Base-by-base conservation (phyloP, 2,113 vertebrate genomes). In the Perca flavescens region DNA sequence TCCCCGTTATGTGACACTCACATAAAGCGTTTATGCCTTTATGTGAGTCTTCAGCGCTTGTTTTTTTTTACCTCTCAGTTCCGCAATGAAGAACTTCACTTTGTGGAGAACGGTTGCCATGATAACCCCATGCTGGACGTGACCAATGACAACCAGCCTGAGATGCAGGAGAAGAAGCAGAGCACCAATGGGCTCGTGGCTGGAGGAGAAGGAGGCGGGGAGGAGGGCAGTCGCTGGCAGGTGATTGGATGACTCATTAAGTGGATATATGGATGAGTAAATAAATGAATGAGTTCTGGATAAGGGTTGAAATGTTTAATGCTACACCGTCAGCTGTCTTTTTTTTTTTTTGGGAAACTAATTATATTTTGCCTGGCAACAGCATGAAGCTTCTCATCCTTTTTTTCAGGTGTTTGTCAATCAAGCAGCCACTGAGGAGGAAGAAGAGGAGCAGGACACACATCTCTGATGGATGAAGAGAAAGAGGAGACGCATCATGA, bases 71-170 rank as follows among this genome's bases (percentile, higher is more conserved):
- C 13, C 16, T 64, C 2, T 1, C 80, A 98, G 96, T 97, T 97
- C 0, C 96, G 94, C 0, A 96, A 95, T 0, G 97, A 99, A 88
- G 98, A 99, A 91, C 96, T 99, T 91, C 97, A 97, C 91, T 99
- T 98, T 84, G 97, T 99, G 80, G 97, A 99, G 95, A 99, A 99
- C 0, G 98, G 97, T 93, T 99, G 97, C 95, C 98, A 99, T 75
- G 97, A 99, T 95, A 99, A 99, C 94, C 98, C 98, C 71, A 99
- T 97, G 43, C 90, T 99, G 95, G 98, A 99, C n/a, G 96, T 99
- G 83, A 96, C 97, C 79, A 97, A 96, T 14, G 97, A 99, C 92
- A 94, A 96, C 93, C 97, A 97, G 82, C 95, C 97, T 0, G 98
- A 98, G 93, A 96, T 96, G 96, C 96, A 96, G 86, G 97, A 99